These are phyloP conservation scores for Hemibagrus wyckioides DNA, from an alignment of 2,113 vertebrate genomes.

Conservation along the genomic window DNA sequence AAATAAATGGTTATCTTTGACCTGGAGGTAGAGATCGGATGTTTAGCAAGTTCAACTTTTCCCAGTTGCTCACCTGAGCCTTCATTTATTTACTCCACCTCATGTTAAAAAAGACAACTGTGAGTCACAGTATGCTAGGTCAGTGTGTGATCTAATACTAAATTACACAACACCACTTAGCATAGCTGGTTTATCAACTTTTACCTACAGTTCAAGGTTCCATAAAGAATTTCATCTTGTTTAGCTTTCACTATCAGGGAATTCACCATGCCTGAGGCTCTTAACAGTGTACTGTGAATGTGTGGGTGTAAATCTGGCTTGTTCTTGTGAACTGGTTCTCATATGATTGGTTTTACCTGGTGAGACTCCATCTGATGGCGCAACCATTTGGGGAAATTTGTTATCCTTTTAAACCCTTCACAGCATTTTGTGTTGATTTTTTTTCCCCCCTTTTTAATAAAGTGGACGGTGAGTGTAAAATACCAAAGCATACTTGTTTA, in stretches of 20 bases:
- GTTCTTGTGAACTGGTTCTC: neutral
- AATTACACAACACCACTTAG: constrained; percentile 17
- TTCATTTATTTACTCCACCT: neutral
- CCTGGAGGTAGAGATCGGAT: neutral
- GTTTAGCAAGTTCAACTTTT: no score
- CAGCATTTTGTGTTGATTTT: neutral
- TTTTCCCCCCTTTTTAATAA: neutral
- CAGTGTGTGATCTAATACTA: neutral
- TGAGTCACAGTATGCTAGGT: neutral
- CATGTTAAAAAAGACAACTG: neutral
- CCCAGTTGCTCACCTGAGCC: neutral
- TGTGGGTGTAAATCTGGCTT: neutral
- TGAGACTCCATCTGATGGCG: neutral
- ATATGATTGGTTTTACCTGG: neutral
- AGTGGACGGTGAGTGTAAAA: neutral
- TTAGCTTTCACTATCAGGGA: neutral
- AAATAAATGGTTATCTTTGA: neutral
- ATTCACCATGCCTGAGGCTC: neutral
- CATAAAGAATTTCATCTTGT: neutral
- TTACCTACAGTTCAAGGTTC: neutral
- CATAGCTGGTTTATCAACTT: neutral
- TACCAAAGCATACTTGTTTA: neutral
- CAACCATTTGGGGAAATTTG: neutral
- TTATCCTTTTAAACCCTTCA: neutral
- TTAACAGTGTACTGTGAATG: neutral